phyloP scores from a whole-genome alignment of 2,113 vertebrate species.

The Cynocephalus volans region DNA sequence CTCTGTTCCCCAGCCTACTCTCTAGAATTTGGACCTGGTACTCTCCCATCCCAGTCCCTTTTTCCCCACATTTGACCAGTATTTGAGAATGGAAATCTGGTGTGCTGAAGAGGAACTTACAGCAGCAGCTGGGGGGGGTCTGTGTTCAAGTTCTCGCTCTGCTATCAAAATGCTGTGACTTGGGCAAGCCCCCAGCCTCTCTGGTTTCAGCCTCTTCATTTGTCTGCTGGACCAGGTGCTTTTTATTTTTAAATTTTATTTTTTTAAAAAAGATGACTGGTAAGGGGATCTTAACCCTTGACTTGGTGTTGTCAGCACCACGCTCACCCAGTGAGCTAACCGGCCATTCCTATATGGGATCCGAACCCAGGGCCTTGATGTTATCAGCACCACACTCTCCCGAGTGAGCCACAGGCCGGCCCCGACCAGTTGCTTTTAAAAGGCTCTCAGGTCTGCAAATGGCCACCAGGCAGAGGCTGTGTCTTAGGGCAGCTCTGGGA shows the following conservation, averaged over 20 bases:
- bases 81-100: neutral
- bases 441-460: neutral
- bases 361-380: too few relatives aligned
- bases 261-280: too few relatives aligned
- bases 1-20: neutral
- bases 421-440: neutral
- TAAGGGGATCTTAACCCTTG: too few relatives aligned
- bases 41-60: fast-evolving
- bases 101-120: neutral
- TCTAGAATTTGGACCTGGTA: neutral
- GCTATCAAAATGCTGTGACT: neutral
- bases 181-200: neutral
- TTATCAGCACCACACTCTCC: too few relatives aligned
- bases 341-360: too few relatives aligned
- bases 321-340: too few relatives aligned
- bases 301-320: too few relatives aligned
- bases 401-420: too few relatives aligned
- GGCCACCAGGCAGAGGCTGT: neutral
- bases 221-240: neutral
- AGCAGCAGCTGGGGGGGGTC: neutral
- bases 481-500: neutral
- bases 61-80: neutral
- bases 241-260: neutral
- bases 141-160: neutral
- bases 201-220: neutral